phyloP scores from a whole-genome alignment of 2,797 vertebrate genomes.

The Arremon aurantiirostris region DNA sequence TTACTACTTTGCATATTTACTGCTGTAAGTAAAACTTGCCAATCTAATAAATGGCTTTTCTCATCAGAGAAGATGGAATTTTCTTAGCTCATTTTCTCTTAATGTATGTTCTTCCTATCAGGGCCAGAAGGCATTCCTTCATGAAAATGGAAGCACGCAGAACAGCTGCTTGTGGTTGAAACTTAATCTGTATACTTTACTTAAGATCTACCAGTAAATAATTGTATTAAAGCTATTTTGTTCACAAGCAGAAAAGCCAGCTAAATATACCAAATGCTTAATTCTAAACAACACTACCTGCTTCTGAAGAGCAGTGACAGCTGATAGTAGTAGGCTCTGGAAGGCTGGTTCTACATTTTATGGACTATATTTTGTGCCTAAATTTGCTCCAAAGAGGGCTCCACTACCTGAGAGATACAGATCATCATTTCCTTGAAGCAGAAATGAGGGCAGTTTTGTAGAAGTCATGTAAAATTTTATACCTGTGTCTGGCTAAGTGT shows the following conservation, averaged over 20 bases:
- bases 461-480: neutral
- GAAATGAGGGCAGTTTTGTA: neutral
- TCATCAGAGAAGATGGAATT: neutral
- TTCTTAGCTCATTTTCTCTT: neutral
- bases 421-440: neutral
- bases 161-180: neutral
- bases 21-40: neutral
- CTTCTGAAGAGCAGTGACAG: neutral
- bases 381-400: neutral
- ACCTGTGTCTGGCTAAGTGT: neutral
- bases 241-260: neutral
- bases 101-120: neutral
- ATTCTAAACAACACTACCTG: neutral
- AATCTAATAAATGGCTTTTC: neutral
- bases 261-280: neutral
- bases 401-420: accelerated
- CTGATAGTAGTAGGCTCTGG: neutral
- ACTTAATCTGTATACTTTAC: neutral
- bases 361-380: neutral
- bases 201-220: neutral
- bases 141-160: neutral
- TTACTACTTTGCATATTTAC: neutral
- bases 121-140: neutral
- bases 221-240: neutral
- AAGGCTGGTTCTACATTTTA: neutral